These are phyloP conservation scores for Bettongia penicillata DNA, from an alignment of 2,113 vertebrate genomes.

Conservation along the genomic window DNA sequence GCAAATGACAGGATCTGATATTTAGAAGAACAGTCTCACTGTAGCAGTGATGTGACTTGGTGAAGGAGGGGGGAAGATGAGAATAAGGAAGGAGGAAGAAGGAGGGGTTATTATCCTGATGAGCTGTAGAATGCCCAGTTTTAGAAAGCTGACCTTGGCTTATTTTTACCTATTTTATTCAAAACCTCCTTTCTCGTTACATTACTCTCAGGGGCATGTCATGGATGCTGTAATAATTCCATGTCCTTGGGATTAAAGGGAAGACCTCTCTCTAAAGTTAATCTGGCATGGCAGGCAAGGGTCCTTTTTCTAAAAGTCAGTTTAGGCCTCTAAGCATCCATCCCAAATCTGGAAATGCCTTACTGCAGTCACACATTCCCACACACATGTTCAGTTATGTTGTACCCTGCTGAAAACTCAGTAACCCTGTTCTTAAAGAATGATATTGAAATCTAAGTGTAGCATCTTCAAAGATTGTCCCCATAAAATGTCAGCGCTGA, in stretches of 20 bases:
- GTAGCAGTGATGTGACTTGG: not conserved
- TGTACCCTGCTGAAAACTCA: not conserved
- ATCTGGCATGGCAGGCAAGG: not conserved
- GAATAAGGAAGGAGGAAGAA: not conserved
- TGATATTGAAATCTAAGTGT: not conserved
- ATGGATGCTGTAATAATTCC: not conserved
- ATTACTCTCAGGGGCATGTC: not conserved
- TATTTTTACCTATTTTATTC: not conserved
- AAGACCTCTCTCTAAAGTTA: not conserved
- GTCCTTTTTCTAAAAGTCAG: not conserved
- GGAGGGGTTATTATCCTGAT: rapidly evolving
- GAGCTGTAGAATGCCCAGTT: rapidly evolving
- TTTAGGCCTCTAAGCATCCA: not conserved
- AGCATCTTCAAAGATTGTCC: not conserved
- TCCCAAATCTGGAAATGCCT: rapidly evolving
- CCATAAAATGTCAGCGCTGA: not conserved
- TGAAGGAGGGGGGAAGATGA: not conserved
- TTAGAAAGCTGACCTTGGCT: not conserved
- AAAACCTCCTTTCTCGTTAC: slow-evolving; percentile 33
- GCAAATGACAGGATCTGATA: not conserved
- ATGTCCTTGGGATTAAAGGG: rapidly evolving
- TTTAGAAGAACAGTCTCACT: not conserved
- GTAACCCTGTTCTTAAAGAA: not conserved
- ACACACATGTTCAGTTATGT: not conserved
- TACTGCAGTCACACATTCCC: not conserved